Evolutionary conservation across 2,888 invertebrate genomes (phyloP).

Genomic region (Drosophila subquinaria): DNA sequence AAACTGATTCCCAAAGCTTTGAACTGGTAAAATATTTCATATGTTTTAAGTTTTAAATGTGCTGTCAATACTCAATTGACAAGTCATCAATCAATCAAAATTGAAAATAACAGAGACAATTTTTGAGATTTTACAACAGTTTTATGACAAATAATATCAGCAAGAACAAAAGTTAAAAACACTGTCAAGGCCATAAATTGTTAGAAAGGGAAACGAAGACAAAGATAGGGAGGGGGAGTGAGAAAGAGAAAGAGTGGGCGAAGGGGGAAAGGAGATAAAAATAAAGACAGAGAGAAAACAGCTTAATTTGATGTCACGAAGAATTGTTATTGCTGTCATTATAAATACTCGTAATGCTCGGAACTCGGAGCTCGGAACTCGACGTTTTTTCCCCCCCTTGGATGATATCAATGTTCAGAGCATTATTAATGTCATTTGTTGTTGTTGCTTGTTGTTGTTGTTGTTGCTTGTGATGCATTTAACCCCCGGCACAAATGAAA

Average conservation of each 20-base stretch:
- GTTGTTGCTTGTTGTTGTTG: slow-evolving; percentile 31
- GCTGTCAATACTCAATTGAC: neutral
- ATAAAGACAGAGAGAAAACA: slow-evolving; percentile 23
- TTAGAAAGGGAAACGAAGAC: neutral
- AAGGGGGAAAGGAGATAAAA: neutral
- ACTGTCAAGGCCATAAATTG: slow-evolving; percentile 16
- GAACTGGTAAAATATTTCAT: too few species aligned
- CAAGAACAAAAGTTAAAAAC: slow-evolving; percentile 4
- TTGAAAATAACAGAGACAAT: slow-evolving; percentile 10
- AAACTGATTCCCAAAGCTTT: too few species aligned
- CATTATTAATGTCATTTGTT: slow-evolving; percentile 61
- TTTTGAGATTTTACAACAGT: slow-evolving; percentile 18
- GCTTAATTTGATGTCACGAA: slow-evolving; percentile 71
- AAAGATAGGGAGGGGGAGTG: neutral
- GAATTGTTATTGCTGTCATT: slow-evolving; percentile 77
- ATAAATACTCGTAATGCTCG: slow-evolving; percentile 57
- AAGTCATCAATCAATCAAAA: slow-evolving; percentile 22
- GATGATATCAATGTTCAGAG: slow-evolving; percentile 65
- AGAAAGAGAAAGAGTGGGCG: neutral
- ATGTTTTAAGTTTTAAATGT: too few species aligned
- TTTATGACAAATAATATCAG: slow-evolving; percentile 1
- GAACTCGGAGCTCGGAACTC: neutral
- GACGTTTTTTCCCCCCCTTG: neutral
- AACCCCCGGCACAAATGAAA: slow-evolving; percentile 57
- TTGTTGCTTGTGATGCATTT: slow-evolving; percentile 51